These are phyloP conservation scores for Acipenser ruthenus DNA, from an alignment of 2,797 vertebrate species.

Conservation along the genomic window DNA sequence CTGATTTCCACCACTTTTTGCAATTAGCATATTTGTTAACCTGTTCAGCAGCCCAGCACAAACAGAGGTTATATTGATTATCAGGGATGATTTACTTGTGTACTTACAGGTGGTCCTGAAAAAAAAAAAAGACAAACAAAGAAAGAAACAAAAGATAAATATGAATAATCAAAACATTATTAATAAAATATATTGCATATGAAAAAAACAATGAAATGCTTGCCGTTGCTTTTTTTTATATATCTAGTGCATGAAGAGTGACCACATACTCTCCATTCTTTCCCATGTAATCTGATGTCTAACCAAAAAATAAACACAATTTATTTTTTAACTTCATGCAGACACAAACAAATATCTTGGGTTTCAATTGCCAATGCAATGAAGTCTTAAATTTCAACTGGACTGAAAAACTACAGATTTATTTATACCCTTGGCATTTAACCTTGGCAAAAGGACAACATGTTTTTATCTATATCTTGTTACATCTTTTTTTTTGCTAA, in stretches of 20 bases:
- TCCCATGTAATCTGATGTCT: too few relatives aligned
- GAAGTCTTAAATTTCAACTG: constrained; percentile 26
- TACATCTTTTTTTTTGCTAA: constrained; percentile 24
- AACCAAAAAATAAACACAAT: too few relatives aligned
- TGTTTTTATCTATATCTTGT: constrained; percentile 19
- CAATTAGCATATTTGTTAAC: too few relatives aligned
- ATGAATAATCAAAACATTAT: too few relatives aligned
- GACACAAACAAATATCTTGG: constrained; percentile 7
- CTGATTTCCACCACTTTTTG: too few relatives aligned
- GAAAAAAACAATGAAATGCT: too few relatives aligned
- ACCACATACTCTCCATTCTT: too few relatives aligned
- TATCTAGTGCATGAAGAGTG: too few relatives aligned
- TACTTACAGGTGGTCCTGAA: constrained; percentile 98
- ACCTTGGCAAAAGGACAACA: constrained; percentile 30
- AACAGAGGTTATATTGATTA: too few relatives aligned
- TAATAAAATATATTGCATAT: too few relatives aligned
- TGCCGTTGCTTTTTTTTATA: too few relatives aligned
- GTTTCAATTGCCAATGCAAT: constrained; percentile 16
- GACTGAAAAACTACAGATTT: constrained; percentile 23
- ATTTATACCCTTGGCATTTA: constrained; percentile 35
- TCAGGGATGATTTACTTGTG: constrained; percentile 3
- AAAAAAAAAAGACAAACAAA: constrained; percentile 35
- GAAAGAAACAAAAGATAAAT: constrained; percentile 33
- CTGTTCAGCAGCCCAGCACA: too few relatives aligned
- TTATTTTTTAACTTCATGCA: constrained; percentile 13